These are phyloP conservation scores for Odobenus rosmarus DNA, from an alignment of 2,113 vertebrate species.

Conservation along the genomic window DNA sequence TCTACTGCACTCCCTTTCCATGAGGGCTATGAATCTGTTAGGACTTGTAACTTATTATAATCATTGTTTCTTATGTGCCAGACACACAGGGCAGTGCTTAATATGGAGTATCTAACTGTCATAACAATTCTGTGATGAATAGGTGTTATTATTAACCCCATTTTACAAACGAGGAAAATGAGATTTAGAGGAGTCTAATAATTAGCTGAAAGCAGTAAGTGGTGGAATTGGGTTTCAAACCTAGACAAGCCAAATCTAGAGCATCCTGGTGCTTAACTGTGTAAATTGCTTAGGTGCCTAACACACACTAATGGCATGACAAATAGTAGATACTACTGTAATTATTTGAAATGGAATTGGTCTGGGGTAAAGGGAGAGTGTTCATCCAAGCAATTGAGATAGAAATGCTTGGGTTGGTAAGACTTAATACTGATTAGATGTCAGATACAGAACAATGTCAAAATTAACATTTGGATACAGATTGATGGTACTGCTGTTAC, in stretches of 20 bases:
- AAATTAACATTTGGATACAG: neutral
- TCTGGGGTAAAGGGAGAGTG: neutral
- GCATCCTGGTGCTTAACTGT: neutral
- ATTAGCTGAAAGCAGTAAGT: neutral
- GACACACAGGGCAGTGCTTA: neutral
- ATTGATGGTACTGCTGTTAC: neutral
- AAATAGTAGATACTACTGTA: neutral
- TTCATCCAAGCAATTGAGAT: neutral
- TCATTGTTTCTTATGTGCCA: neutral
- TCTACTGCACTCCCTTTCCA: neutral
- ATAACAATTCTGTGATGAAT: neutral
- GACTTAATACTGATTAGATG: neutral
- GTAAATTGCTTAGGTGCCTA: neutral
- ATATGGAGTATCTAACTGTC: neutral
- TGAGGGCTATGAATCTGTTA: rapidly evolving
- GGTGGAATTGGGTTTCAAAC: neutral
- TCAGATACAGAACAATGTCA: neutral
- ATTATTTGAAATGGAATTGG: neutral
- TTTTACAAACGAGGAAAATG: conserved; percentile 13
- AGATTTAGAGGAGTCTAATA: neutral
- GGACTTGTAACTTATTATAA: neutral
- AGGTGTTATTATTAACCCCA: neutral
- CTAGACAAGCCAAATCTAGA: neutral
- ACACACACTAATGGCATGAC: neutral
- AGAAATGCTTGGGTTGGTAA: neutral